phyloP scores from a whole-genome alignment of 1,140 invertebrate genomes.

The Whitmania pigra region DNA sequence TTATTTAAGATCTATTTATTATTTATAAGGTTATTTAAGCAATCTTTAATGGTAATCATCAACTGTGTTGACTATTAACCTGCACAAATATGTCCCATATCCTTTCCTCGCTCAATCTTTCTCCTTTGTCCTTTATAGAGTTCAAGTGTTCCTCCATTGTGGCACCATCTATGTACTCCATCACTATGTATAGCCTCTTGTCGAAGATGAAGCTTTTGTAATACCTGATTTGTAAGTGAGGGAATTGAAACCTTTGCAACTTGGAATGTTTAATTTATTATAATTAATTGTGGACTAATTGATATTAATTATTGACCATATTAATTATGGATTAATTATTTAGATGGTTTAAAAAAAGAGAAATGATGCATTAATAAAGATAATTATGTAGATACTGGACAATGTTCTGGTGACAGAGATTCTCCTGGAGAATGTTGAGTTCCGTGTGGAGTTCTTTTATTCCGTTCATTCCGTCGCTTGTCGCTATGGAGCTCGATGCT shows the following conservation, averaged over 20 bases:
- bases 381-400: constrained; percentile 35
- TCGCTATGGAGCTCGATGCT: too few relatives aligned
- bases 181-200: constrained; percentile 40
- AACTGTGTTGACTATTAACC: constrained; percentile 25
- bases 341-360: too few relatives aligned
- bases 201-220: constrained; percentile 15
- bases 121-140: constrained; percentile 42
- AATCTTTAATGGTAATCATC: not conserved
- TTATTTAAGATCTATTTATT: too few relatives aligned
- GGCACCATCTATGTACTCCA: constrained; percentile 43
- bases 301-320: too few relatives aligned
- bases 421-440: constrained; percentile 41
- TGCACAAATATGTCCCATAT: constrained; percentile 44
- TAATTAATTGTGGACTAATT: too few relatives aligned
- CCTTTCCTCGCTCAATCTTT: constrained; percentile 36
- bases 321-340: too few relatives aligned
- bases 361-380: too few relatives aligned
- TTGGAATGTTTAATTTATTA: too few relatives aligned
- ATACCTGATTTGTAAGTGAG: not conserved
- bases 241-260: constrained; percentile 14
- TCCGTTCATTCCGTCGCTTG: not conserved
- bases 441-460: constrained; percentile 31
- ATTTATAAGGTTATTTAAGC: too few relatives aligned
- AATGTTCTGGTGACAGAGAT: constrained; percentile 42
- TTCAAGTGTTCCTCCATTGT: constrained; percentile 41